phyloP scores from a whole-genome alignment of 2,888 invertebrate genomes.

The Alviniconcha strummeri region DNA sequence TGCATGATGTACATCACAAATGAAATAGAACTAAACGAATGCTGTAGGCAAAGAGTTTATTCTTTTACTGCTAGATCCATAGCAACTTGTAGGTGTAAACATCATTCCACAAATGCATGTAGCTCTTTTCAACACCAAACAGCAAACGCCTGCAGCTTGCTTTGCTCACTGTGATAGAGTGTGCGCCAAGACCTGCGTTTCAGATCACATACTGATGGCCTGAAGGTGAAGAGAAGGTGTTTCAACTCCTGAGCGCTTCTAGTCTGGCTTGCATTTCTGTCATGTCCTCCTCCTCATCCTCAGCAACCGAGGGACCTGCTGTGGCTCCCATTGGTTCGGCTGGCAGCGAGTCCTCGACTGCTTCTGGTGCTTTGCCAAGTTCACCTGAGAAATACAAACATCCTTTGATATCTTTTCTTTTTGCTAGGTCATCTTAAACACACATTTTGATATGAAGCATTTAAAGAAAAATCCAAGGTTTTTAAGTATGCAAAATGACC shows the following conservation, averaged over 20 bases:
- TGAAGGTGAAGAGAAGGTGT: neutral
- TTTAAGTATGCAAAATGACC: too few relatives aligned
- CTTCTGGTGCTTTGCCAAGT: constrained; percentile 90
- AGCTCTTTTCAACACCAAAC: too few relatives aligned
- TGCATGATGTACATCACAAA: too few relatives aligned
- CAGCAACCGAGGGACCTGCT: constrained; percentile 44
- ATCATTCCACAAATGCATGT: too few relatives aligned
- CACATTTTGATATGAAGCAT: neutral
- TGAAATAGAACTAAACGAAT: too few relatives aligned
- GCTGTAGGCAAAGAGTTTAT: too few relatives aligned
- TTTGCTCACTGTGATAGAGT: too few relatives aligned
- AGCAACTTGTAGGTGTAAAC: too few relatives aligned
- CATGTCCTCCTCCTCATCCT: constrained; percentile 85
- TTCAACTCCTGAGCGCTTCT: constrained; percentile 89
- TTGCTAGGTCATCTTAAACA: neutral
- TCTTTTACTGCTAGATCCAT: too few relatives aligned
- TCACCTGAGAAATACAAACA: constrained; percentile 77
- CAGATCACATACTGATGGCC: too few relatives aligned
- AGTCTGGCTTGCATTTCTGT: constrained; percentile 93
- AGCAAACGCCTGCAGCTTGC: too few relatives aligned
- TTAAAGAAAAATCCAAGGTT: constrained; percentile 45
- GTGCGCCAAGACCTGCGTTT: too few relatives aligned
- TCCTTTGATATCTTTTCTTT: neutral
- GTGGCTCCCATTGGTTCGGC: constrained; percentile 58
- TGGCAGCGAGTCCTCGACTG: constrained; percentile 76